A percentile compares a stretch with the other conserved stretches of the same genome.
Evolutionary conservation across 2,113 vertebrate genomes (phyloP).

Genomic region (Hymenochirus boettgeri): DNA sequence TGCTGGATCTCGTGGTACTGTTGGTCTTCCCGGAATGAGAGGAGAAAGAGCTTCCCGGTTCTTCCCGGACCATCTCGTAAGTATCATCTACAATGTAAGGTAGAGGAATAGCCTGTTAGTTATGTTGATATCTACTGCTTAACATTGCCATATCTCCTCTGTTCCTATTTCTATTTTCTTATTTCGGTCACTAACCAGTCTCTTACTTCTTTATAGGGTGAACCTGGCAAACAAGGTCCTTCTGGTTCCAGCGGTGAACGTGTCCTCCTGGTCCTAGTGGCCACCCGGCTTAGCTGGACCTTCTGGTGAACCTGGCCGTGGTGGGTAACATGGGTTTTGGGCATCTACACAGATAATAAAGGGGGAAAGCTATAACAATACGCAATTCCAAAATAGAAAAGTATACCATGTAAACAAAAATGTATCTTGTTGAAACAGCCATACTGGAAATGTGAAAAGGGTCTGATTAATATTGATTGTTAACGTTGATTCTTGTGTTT

Average conservation of each 20-base stretch:
- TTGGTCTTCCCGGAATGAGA: slow-evolving; percentile 83
- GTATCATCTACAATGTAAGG: too few relatives aligned
- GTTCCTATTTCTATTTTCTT: too few relatives aligned
- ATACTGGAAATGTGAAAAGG: too few relatives aligned
- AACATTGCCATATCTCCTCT: too few relatives aligned
- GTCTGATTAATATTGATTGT: neutral
- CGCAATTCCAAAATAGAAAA: too few relatives aligned
- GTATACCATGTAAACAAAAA: too few relatives aligned
- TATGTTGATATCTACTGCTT: too few relatives aligned
- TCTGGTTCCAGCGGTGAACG: slow-evolving; percentile 77
- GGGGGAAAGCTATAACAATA: too few relatives aligned
- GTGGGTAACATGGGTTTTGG: slow-evolving; percentile 59
- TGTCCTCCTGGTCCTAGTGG: slow-evolving; percentile 86
- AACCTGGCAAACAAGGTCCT: slow-evolving; percentile 92
- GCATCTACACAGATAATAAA: too few relatives aligned
- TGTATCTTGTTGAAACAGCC: too few relatives aligned
- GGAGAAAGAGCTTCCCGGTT: slow-evolving; percentile 87
- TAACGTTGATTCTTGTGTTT: neutral
- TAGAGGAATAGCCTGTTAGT: too few relatives aligned
- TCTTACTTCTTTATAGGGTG: slow-evolving; percentile 80
- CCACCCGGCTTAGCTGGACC: slow-evolving; percentile 85
- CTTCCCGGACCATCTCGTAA: slow-evolving; percentile 77
- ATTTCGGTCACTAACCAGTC: too few relatives aligned
- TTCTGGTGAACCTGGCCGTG: slow-evolving; percentile 88
- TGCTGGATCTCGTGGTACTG: slow-evolving; percentile 76